Evolutionary conservation across 53 echinoderm and acorn worm species (phyloP), one percentile per base, ranked within the genome.

Genomic region (Echinarachnius parma): DNA sequence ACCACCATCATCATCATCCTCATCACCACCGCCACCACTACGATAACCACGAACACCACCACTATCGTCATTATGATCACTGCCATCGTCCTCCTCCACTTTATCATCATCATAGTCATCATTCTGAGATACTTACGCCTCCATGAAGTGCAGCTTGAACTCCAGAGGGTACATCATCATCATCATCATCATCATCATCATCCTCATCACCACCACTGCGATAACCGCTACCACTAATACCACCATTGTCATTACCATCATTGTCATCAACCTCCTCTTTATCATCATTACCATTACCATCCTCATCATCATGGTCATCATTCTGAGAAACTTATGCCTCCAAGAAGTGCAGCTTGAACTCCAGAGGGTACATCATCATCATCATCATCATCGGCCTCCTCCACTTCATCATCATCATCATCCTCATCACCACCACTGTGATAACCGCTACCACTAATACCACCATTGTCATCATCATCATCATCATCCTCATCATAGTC

Each of bases 41-140:
- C 0, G 19, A 66, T 28, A 29, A 66, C 31, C 49, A 48, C 14
- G 19, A 48, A 7, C 45, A 63, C 21, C 0, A 1, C 28, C 49
- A 66, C 28, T 21, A 48, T 48, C 49, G 48, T 47, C 34, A 47
- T 66, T 31, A 48, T 47, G 29, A 66, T 15, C 32, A 66, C 27
- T 31, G 47, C 16, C 49, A 66, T 47, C 49, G 47, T 47, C 49
- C 46, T 26, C 49, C 46, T 3, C 32, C 46, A 2, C 32, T 27
- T 46, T 9, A 66, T 47, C n/a, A 28, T 66, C 49, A 66, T 66
- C 49, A 66, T 47, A 28, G 47, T 7, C 49, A 66, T 29, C 32
- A 66, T 48, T 11, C 18, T n/a, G 18, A 11, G 9, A n/a, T n/a
- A n/a, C n/a, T n/a, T n/a, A n/a, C n/a, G n/a, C n/a, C n/a, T n/a